Conservation (phyloP, 2,113 vertebrate species). For the Dendropsophus ebraccatus region DNA sequence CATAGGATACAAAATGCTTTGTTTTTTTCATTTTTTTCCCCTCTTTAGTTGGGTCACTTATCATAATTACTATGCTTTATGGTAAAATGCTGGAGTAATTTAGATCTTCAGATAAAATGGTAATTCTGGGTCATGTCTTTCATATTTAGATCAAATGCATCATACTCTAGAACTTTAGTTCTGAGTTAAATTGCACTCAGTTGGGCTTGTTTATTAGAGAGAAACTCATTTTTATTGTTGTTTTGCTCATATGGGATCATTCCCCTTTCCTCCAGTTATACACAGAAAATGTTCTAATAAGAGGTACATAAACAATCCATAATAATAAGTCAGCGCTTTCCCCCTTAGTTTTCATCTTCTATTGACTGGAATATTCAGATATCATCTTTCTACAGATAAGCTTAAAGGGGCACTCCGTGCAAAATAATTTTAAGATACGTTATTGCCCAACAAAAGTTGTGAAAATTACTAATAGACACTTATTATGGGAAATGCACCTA, state of each 20-base stretch:
- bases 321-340: too few relatives aligned
- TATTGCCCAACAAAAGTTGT: too few relatives aligned
- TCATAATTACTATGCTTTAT: constrained; percentile 9
- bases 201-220: not conserved
- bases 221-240: not conserved
- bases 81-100: not conserved
- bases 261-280: too few relatives aligned
- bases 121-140: not conserved
- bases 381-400: too few relatives aligned
- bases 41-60: constrained; percentile 12
- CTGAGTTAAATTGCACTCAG: not conserved
- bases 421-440: too few relatives aligned
- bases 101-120: not conserved
- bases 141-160: not conserved
- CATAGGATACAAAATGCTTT: constrained; percentile 3
- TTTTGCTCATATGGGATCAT: not conserved
- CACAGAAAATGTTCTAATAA: not conserved
- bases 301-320: too few relatives aligned
- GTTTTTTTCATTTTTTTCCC: not conserved
- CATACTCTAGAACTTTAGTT: not conserved
- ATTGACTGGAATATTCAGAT: too few relatives aligned
- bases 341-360: too few relatives aligned
- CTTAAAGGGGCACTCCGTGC: too few relatives aligned
- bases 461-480: too few relatives aligned
- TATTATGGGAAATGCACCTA: too few relatives aligned